Percentiles rank a stretch among this genome's conserved stretches.
Evolutionary conservation across 1,140 invertebrate species (phyloP).

Genomic region (Achroia grisella): DNA sequence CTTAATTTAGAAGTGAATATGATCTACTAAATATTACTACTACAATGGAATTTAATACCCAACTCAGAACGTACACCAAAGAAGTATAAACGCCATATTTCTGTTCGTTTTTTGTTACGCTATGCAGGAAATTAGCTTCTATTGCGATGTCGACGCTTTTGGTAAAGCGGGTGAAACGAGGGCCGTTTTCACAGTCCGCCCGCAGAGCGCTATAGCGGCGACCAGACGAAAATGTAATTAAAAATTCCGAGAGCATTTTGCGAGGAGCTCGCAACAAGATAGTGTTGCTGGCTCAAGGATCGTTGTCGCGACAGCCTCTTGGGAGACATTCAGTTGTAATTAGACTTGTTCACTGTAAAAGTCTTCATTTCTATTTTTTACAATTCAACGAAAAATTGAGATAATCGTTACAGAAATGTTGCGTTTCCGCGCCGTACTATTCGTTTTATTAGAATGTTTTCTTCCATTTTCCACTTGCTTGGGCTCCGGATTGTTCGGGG

Average conservation of each 20-base stretch:
- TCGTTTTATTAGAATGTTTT: neutral
- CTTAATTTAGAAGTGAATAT: too few species aligned
- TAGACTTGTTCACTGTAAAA: constrained; percentile 61
- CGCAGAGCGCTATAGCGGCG: constrained; percentile 55
- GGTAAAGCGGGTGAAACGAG: constrained; percentile 66
- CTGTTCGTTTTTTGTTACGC: constrained; percentile 61
- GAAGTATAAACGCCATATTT: constrained; percentile 49
- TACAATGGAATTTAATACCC: constrained; percentile 28
- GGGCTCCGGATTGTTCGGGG: constrained; percentile 20
- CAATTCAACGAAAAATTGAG: constrained; percentile 8
- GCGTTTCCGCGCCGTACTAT: constrained; percentile 2
- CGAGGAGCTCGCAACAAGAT: constrained; percentile 64
- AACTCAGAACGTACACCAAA: constrained; percentile 15
- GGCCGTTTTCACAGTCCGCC: constrained; percentile 53
- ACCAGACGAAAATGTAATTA: constrained; percentile 73
- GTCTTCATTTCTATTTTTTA: constrained; percentile 36
- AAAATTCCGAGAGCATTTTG: constrained; percentile 72
- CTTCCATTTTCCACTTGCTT: neutral
- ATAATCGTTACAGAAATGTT: constrained; percentile 14
- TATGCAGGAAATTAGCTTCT: constrained; percentile 72
- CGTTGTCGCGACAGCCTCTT: constrained; percentile 62
- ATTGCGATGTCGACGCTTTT: constrained; percentile 70
- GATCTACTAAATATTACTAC: constrained; percentile 13
- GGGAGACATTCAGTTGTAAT: constrained; percentile 67
- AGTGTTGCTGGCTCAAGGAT: constrained; percentile 59